Conservation (phyloP, 1,140 invertebrate genomes). For the Pseudachorutes palmiensis region DNA sequence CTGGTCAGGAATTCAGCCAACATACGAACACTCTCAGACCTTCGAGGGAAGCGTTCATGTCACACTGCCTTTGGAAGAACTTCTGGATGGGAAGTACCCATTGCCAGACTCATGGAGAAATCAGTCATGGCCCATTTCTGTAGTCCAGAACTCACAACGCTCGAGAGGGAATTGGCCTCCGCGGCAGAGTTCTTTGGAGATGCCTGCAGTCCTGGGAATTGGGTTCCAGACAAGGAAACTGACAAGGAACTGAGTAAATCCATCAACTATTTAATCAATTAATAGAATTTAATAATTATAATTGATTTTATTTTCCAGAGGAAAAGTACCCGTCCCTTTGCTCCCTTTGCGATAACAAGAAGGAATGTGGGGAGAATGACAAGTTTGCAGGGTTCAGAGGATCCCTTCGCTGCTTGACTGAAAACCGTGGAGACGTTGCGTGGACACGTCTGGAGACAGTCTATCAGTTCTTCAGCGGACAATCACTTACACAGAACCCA, state of each 20-base stretch:
- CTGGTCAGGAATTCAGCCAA: conserved; percentile 60
- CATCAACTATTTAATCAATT: too few relatives aligned
- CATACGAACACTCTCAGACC: conserved; percentile 54
- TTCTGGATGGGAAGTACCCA: conserved; percentile 61
- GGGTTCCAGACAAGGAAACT: conserved; percentile 60
- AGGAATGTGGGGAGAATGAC: conserved; percentile 69
- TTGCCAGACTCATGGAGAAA: conserved; percentile 59
- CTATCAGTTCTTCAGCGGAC: conserved; percentile 33
- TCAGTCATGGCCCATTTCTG: conserved; percentile 57
- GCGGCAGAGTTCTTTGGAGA: conserved; percentile 62
- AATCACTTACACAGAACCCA: not conserved
- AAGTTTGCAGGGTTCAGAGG: conserved; percentile 73
- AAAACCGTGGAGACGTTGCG: conserved; percentile 69
- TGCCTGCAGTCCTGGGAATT: conserved; percentile 68
- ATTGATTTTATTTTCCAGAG: conserved; percentile 52
- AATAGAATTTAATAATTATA: too few relatives aligned
- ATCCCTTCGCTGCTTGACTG: conserved; percentile 66
- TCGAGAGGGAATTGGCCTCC: conserved; percentile 64
- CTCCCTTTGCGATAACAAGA: conserved; percentile 60
- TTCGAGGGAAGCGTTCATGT: conserved; percentile 65
- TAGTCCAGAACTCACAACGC: conserved; percentile 57
- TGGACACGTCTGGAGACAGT: conserved; percentile 71
- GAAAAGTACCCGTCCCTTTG: conserved; percentile 63
- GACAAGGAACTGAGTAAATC: conserved; percentile 60
- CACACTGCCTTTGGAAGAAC: conserved; percentile 70